Conservation (phyloP, 2,113 vertebrate genomes). For the Planiliza haematocheilus region DNA sequence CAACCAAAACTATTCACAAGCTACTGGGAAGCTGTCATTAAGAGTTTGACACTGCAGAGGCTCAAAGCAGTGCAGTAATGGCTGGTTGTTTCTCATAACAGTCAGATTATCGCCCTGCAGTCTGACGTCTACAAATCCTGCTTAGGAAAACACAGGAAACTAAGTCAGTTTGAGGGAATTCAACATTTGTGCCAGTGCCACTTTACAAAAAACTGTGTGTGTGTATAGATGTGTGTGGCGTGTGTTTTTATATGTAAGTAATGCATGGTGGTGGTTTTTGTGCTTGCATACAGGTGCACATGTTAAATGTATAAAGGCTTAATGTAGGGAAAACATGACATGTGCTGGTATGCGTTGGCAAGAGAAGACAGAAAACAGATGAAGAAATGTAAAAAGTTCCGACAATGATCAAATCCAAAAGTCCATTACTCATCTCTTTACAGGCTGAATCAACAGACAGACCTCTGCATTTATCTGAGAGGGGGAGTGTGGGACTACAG, state of each 20-base stretch:
- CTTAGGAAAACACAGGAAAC: slow-evolving; percentile 66
- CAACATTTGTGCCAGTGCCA: slow-evolving; percentile 58
- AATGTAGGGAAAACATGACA: slow-evolving; percentile 9
- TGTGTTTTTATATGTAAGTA: slow-evolving; percentile 16
- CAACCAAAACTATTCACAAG: slow-evolving; percentile 48
- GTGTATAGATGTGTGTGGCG: background rate
- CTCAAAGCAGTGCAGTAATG: slow-evolving; percentile 34
- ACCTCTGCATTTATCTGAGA: slow-evolving; percentile 60
- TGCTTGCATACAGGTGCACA: slow-evolving; percentile 23
- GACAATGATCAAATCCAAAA: slow-evolving; percentile 50
- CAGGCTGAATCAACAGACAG: slow-evolving; percentile 68
- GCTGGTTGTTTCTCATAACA: slow-evolving; percentile 67
- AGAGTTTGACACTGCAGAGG: slow-evolving; percentile 45
- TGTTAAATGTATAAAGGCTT: background rate
- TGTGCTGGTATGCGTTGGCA: background rate
- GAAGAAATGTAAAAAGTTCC: slow-evolving; percentile 40
- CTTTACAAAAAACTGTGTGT: slow-evolving; percentile 37
- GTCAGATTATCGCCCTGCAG: slow-evolving; percentile 65
- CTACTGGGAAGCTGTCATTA: slow-evolving; percentile 55
- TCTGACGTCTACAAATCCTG: slow-evolving; percentile 54
- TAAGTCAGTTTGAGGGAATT: slow-evolving; percentile 64
- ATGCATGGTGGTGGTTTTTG: background rate
- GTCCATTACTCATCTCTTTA: slow-evolving; percentile 67
- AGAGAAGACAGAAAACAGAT: slow-evolving; percentile 8
- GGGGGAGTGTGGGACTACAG: slow-evolving; percentile 23